phyloP scores from a whole-genome alignment of 2,888 invertebrate species.

The Plagiodera versicolora region DNA sequence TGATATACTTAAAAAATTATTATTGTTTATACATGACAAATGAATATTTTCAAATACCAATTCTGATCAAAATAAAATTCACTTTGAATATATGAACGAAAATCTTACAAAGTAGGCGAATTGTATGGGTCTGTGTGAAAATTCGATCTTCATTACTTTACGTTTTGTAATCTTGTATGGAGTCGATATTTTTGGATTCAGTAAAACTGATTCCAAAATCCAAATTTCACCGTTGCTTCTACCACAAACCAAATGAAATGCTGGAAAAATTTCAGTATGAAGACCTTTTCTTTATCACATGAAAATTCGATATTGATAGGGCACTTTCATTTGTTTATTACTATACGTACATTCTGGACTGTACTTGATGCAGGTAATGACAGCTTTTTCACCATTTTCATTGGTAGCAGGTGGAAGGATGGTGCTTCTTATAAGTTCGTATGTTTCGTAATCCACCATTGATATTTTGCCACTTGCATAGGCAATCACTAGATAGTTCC shows the following conservation, averaged over 20 bases:
- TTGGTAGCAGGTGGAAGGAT: constrained; percentile 29
- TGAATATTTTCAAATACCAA: no score
- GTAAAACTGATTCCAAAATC: constrained; percentile 62
- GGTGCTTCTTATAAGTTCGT: constrained; percentile 33
- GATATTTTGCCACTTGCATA: constrained; percentile 57
- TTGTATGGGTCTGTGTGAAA: constrained; percentile 58
- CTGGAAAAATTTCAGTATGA: constrained; percentile 53
- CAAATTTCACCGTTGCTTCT: constrained; percentile 62
- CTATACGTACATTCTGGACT: constrained; percentile 58
- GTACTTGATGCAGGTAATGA: constrained; percentile 56
- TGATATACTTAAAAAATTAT: no score
- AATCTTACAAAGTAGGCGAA: constrained; percentile 62
- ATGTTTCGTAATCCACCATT: constrained; percentile 54
- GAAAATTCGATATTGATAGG: no score
- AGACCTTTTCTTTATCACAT: no score
- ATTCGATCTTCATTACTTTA: constrained; percentile 59
- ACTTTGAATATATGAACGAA: not conserved
- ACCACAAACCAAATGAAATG: constrained; percentile 62
- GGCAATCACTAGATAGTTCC: constrained; percentile 57
- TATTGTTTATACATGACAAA: no score
- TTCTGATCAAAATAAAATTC: no score
- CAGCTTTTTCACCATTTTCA: constrained; percentile 19
- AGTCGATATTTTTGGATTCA: constrained; percentile 54
- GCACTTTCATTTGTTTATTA: not conserved
- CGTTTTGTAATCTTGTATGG: constrained; percentile 57